These are phyloP conservation scores for Notarius quadriscutis DNA, from an alignment of 2,113 vertebrate genomes.

Conservation along the genomic window DNA sequence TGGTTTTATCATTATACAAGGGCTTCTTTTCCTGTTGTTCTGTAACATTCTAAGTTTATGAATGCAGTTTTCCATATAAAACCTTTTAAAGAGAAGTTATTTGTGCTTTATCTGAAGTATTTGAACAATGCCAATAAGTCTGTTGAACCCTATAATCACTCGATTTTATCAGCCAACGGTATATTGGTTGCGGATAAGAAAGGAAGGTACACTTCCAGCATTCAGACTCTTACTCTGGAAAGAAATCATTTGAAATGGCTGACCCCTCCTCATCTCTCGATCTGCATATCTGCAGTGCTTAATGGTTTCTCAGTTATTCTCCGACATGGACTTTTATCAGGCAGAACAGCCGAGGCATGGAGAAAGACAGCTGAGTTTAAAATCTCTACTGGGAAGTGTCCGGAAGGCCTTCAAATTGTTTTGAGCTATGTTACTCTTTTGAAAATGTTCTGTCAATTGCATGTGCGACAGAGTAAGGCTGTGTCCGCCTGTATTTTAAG, in stretches of 20 bases:
- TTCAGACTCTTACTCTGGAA: slow-evolving; percentile 26
- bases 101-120: not conserved
- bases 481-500: slow-evolving; percentile 44
- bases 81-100: not conserved
- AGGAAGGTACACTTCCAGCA: slow-evolving; percentile 7
- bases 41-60: not conserved
- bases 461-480: slow-evolving; percentile 28
- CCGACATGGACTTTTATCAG: not conserved
- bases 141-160: not conserved
- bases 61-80: not conserved
- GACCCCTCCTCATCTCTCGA: slow-evolving; percentile 22
- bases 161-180: not conserved
- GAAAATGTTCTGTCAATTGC: slow-evolving; percentile 37
- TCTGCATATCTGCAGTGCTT: slow-evolving; percentile 19
- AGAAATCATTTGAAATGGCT: slow-evolving; percentile 7
- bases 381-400: not conserved
- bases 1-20: not conserved
- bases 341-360: not conserved
- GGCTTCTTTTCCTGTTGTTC: not conserved
- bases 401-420: slow-evolving; percentile 38
- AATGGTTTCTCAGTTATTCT: slow-evolving; percentile 16
- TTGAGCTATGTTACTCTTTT: slow-evolving; percentile 4
- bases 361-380: not conserved
- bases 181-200: not conserved
- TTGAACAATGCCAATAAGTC: not conserved